phyloP scores from a whole-genome alignment of 1,140 invertebrate species.

The Camponotus pennsylvanicus region DNA sequence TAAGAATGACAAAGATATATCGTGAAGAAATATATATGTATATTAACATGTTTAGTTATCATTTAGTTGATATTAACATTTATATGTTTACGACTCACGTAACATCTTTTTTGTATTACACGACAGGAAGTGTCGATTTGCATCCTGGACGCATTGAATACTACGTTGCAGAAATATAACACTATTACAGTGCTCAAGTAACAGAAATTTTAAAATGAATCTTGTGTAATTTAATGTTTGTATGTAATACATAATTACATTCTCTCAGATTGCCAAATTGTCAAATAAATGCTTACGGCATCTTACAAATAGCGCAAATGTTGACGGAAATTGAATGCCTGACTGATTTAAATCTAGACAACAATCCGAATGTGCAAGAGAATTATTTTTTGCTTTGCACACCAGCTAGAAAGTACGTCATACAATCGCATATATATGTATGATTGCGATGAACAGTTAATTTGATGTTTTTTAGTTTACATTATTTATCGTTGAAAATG shows the following conservation, averaged over 20 bases:
- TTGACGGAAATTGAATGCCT: slow-evolving; percentile 67
- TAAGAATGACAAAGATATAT: slow-evolving; percentile 18
- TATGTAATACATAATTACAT: neutral
- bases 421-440: neutral
- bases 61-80: neutral
- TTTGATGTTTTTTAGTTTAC: slow-evolving; percentile 54
- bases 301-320: slow-evolving; percentile 74
- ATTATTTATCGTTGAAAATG: slow-evolving; percentile 72
- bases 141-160: slow-evolving; percentile 64
- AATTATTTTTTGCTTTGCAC: slow-evolving; percentile 72
- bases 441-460: neutral
- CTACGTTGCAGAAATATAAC: slow-evolving; percentile 65
- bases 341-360: slow-evolving; percentile 75
- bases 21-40: neutral
- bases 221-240: neutral
- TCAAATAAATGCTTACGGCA: slow-evolving; percentile 72
- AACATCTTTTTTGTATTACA: slow-evolving; percentile 10
- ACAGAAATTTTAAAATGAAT: neutral
- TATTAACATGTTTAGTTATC: neutral
- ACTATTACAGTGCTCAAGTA: slow-evolving; percentile 71
- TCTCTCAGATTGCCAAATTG: slow-evolving; percentile 75
- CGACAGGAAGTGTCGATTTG: slow-evolving; percentile 63
- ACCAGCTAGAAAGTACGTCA: slow-evolving; percentile 53
- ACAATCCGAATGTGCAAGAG: slow-evolving; percentile 76
- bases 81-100: neutral